phyloP scores from a whole-genome alignment of 2,797 vertebrate species.

The Prunella strophiata region DNA sequence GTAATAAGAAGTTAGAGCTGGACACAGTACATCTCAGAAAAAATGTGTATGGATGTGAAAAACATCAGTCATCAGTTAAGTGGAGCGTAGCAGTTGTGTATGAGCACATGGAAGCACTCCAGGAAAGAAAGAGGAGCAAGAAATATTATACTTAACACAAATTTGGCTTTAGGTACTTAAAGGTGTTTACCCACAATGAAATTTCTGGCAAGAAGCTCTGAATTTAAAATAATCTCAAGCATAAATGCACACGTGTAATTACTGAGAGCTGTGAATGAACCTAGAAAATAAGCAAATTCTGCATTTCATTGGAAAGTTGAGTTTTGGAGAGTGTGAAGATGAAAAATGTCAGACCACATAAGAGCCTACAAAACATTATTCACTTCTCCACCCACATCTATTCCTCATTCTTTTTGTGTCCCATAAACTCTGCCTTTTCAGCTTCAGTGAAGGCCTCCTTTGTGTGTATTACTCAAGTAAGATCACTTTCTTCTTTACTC shows the following conservation, averaged over 20 bases:
- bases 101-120: constrained; percentile 19
- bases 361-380: not conserved
- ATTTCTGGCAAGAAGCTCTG: not conserved
- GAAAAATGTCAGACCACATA: not conserved
- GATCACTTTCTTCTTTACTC: not conserved
- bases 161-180: constrained; percentile 11
- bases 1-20: not conserved
- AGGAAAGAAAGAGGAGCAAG: not conserved
- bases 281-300: not conserved
- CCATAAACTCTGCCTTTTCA: not conserved
- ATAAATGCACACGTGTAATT: not conserved
- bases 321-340: not conserved
- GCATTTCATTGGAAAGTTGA: not conserved
- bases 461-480: not conserved
- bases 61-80: not conserved
- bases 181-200: constrained; percentile 9
- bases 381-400: not conserved
- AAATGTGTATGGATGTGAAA: not conserved
- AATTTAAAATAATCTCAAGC: not conserved
- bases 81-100: not conserved
- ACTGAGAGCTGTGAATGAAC: not conserved
- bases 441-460: not conserved
- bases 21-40: not conserved
- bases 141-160: not conserved
- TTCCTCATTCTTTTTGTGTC: not conserved